Conservation (phyloP, 2,113 vertebrate species). For the Callospermophilus lateralis region DNA sequence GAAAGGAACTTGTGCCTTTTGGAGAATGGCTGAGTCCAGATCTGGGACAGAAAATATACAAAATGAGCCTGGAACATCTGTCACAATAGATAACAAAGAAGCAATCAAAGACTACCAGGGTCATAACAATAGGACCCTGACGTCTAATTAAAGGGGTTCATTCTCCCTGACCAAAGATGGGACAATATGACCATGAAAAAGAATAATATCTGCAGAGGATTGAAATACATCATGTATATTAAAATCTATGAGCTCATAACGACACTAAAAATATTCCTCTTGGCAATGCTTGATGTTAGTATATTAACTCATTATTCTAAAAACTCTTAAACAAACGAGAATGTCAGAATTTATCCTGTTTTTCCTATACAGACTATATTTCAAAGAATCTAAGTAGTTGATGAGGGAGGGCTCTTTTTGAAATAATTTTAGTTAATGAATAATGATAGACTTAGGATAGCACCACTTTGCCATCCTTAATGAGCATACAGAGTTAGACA, state of each 20-base stretch:
- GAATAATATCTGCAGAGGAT: constrained; percentile 50
- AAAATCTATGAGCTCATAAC: constrained; percentile 40
- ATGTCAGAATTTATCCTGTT: not conserved
- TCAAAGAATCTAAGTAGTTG: not conserved
- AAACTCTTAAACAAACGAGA: not conserved
- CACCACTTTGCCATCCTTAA: not conserved
- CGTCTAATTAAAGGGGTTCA: constrained; percentile 61
- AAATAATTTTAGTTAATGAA: constrained; percentile 7
- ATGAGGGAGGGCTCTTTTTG: not conserved
- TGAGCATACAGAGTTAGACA: not conserved
- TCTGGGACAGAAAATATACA: constrained; percentile 63
- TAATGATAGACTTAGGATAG: not conserved
- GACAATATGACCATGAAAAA: constrained; percentile 57
- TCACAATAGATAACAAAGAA: constrained; percentile 77
- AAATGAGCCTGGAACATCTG: constrained; percentile 68
- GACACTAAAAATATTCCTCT: constrained; percentile 56
- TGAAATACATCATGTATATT: constrained; percentile 61
- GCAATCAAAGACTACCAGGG: constrained; percentile 35
- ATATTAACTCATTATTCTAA: constrained; percentile 27
- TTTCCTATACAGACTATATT: constrained; percentile 24
- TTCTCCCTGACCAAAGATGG: constrained; percentile 54
- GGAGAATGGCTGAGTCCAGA: constrained; percentile 49
- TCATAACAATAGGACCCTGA: constrained; percentile 53
- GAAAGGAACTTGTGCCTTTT: constrained; percentile 28
- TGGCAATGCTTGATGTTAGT: constrained; percentile 38